phyloP scores from a whole-genome alignment of 2,888 invertebrate genomes.

The Agrochola circellaris region DNA sequence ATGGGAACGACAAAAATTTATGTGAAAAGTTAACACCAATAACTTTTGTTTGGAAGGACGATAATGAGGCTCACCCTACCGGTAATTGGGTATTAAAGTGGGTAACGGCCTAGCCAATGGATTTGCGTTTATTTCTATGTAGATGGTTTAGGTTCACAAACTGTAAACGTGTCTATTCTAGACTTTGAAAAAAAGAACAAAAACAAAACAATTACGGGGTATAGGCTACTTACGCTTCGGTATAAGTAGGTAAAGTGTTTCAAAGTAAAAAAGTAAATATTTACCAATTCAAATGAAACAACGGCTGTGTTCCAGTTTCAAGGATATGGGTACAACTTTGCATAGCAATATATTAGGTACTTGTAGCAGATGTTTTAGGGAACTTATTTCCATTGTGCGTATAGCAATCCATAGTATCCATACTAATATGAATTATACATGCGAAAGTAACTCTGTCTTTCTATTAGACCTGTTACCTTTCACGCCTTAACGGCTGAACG shows the following conservation, averaged over 20 bases:
- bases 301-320: background rate
- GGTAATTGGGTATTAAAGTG: slow-evolving; percentile 48
- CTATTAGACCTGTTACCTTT: background rate
- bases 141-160: background rate
- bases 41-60: slow-evolving; percentile 68
- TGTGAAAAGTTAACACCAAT: slow-evolving; percentile 81
- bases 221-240: background rate
- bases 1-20: slow-evolving; percentile 85
- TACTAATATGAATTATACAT: too few relatives aligned
- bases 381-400: background rate
- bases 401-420: background rate
- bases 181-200: slow-evolving; percentile 1
- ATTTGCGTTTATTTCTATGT: slow-evolving; percentile 21
- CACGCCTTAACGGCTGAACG: background rate
- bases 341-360: background rate
- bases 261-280: slow-evolving; percentile 12
- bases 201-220: slow-evolving; percentile 7
- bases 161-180: background rate
- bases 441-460: background rate
- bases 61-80: slow-evolving; percentile 52
- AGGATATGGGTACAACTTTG: background rate
- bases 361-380: background rate
- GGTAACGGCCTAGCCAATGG: slow-evolving; percentile 15
- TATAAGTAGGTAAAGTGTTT: background rate
- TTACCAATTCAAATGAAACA: slow-evolving; percentile 8